Percentiles rank a stretch among this genome's conserved stretches.
These are phyloP conservation scores for Chelonus insularis DNA, from an alignment of 1,140 invertebrate genomes.

Conservation along the genomic window DNA sequence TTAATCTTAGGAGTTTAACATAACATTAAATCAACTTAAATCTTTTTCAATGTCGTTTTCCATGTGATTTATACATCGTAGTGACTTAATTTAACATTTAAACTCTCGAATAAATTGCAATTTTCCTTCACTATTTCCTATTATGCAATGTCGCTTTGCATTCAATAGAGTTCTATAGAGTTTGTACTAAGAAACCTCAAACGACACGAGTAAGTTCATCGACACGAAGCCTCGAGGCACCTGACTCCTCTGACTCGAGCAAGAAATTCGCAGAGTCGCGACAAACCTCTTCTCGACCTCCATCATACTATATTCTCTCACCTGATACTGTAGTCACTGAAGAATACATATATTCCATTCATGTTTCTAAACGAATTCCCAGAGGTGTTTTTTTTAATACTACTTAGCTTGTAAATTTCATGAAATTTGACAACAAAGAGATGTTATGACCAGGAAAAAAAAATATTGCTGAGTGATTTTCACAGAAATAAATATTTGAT, in stretches of 20 bases:
- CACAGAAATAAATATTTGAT: too few relatives aligned
- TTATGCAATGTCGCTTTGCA: constrained; percentile 41
- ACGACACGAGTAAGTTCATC: constrained; percentile 36
- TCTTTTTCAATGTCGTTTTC: not conserved
- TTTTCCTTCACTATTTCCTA: constrained; percentile 27
- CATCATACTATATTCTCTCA: constrained; percentile 10
- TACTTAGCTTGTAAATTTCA: not conserved
- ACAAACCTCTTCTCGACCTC: constrained; percentile 18
- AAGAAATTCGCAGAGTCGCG: constrained; percentile 37
- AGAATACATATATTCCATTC: not conserved
- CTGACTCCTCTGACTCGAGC: constrained; percentile 33
- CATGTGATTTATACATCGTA: too few relatives aligned
- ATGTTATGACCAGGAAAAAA: too few relatives aligned
- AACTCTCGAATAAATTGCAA: not conserved
- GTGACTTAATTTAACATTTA: constrained; percentile 10
- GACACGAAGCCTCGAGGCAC: constrained; percentile 32
- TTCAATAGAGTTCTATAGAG: constrained; percentile 27
- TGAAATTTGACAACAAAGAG: not conserved
- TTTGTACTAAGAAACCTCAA: constrained; percentile 19
- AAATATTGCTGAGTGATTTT: constrained; percentile 3
- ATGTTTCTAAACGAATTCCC: constrained; percentile 1
- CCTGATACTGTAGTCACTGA: constrained; percentile 18
- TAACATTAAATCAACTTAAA: not conserved
- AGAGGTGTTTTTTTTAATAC: not conserved
- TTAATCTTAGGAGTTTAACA: not conserved